Conservation (phyloP, 2,888 invertebrate genomes). For the Entomobrya multifasciata region DNA sequence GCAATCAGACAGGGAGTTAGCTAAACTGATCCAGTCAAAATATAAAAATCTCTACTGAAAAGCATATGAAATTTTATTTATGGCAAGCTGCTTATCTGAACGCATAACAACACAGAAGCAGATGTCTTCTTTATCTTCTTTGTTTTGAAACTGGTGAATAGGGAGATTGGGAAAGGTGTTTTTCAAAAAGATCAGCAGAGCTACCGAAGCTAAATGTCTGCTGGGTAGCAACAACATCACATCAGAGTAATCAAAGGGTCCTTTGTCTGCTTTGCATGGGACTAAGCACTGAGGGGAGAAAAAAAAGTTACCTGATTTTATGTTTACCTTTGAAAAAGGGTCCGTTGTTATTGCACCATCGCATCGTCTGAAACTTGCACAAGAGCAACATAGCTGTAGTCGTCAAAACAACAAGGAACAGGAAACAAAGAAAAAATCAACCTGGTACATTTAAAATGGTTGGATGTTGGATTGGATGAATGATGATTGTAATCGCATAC, state of each 20-base stretch:
- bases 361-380: too few species aligned
- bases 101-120: not conserved
- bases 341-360: constrained; percentile 28
- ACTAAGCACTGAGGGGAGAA: not conserved
- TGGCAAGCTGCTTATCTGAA: too few species aligned
- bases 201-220: not conserved
- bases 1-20: too few species aligned
- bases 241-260: too few species aligned
- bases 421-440: not conserved
- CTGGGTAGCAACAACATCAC: constrained; percentile 42
- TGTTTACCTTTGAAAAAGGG: constrained; percentile 56
- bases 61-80: constrained; percentile 1
- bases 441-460: too few species aligned
- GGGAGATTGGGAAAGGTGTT: constrained; percentile 22
- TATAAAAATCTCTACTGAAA: constrained; percentile 19
- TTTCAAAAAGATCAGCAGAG: constrained; percentile 1
- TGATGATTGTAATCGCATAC: too few species aligned
- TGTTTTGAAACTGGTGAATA: constrained; percentile 7
- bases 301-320: constrained; percentile 58
- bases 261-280: too few species aligned
- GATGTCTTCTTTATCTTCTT: constrained; percentile 47
- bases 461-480: too few species aligned
- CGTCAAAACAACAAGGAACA: not conserved
- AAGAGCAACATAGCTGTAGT: not conserved
- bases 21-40: constrained; percentile 38